Percentiles rank a stretch among this genome's conserved stretches.
These are phyloP conservation scores for Antedon mediterranea DNA, from an alignment of 53 echinoderm and acorn worm species.

Conservation along the genomic window DNA sequence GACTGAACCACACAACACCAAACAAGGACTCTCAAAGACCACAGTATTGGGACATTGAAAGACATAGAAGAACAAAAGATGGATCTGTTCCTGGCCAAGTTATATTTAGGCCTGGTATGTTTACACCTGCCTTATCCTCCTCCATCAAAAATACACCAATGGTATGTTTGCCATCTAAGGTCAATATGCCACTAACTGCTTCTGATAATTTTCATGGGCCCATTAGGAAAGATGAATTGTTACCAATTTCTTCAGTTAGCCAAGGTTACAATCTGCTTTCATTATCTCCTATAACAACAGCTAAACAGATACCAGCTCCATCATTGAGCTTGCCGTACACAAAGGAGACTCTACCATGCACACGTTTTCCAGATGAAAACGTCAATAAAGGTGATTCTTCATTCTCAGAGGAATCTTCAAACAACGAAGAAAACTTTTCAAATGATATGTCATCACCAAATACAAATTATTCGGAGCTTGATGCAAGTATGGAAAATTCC, in stretches of 20 bases:
- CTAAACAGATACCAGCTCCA: neutral
- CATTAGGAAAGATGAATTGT: neutral
- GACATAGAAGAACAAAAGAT: neutral
- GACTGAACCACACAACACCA: neutral
- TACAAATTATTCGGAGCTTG: neutral
- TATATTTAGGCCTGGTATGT: neutral
- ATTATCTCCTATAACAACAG: neutral
- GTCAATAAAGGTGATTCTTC: neutral
- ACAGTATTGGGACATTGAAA: neutral
- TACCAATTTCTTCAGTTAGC: neutral
- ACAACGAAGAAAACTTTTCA: neutral
- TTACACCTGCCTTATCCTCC: neutral
- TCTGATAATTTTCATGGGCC: neutral
- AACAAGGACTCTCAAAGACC: neutral
- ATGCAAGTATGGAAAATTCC: neutral
- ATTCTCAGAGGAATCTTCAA: neutral
- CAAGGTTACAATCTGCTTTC: neutral
- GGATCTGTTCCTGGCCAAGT: neutral
- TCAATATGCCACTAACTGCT: neutral
- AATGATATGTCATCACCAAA: neutral
- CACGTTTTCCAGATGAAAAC: neutral
- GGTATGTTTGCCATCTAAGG: neutral
- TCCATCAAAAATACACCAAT: neutral
- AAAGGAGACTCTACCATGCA: too few relatives aligned
- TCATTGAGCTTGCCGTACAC: neutral